A percentile compares a stretch with the other conserved stretches of the same genome.
Conservation (phyloP, 64 coral and sea anemone species). For the Astreopora myriophthalma region DNA sequence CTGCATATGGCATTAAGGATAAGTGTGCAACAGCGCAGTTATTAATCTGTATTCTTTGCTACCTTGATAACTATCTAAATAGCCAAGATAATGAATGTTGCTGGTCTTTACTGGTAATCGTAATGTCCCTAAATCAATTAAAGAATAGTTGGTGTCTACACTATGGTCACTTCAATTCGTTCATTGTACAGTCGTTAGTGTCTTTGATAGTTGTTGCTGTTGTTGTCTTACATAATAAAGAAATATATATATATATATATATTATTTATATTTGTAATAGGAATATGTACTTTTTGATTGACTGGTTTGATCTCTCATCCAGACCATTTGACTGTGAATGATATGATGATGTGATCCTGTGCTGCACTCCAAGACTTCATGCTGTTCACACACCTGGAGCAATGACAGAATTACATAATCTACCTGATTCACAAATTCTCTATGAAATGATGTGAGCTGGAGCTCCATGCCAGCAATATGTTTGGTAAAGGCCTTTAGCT, state of each 20-base stretch:
- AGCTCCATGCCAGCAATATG: slow-evolving; percentile 53
- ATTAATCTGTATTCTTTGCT: too few species aligned
- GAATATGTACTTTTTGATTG: slow-evolving; percentile 15
- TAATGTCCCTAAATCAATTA: too few species aligned
- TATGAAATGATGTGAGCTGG: slow-evolving; percentile 50
- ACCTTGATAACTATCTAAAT: too few species aligned
- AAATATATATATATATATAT: too few species aligned
- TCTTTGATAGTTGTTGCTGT: not conserved
- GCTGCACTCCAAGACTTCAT: slow-evolving; percentile 21
- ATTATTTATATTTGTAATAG: too few species aligned
- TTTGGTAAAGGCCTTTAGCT: slow-evolving; percentile 45
- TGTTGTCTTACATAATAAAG: too few species aligned
- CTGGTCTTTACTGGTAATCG: too few species aligned
- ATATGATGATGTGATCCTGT: slow-evolving; percentile 57
- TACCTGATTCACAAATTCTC: slow-evolving; percentile 71
- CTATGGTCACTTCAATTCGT: not conserved
- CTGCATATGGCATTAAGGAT: too few species aligned
- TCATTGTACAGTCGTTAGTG: not conserved
- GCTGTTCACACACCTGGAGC: not conserved
- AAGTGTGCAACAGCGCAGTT: too few species aligned
- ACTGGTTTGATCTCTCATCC: slow-evolving; percentile 57
- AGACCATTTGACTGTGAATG: slow-evolving; percentile 63
- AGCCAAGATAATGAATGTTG: too few species aligned
- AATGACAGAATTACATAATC: not conserved
- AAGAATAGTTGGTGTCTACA: too few species aligned